Percentiles rank a stretch among this genome's conserved stretches.
Evolutionary conservation across 2,888 invertebrate genomes (phyloP).

Genomic region (Macrophya alboannulata): DNA sequence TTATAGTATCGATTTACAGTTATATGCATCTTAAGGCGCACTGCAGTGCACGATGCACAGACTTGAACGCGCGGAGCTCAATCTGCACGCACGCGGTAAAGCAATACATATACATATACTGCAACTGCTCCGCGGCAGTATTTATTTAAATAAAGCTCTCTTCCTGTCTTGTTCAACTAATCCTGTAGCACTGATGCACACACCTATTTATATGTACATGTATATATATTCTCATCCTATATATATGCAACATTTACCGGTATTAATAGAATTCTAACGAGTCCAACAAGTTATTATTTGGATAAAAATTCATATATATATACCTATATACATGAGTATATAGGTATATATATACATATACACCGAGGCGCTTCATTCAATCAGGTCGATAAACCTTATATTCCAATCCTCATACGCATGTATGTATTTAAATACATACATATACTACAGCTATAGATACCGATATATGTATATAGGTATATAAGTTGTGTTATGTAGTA

Average conservation of each 20-base stretch:
- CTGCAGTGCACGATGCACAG: neutral
- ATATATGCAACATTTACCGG: neutral
- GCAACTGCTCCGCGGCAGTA: neutral
- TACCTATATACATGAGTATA: neutral
- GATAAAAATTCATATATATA: neutral
- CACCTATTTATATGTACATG: neutral
- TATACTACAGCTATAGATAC: neutral
- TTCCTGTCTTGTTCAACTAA: conserved; percentile 16
- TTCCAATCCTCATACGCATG: neutral
- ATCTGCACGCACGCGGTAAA: neutral
- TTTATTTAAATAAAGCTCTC: conserved; percentile 24
- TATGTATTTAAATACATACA: neutral
- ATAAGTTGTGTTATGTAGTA: neutral
- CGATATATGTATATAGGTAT: neutral
- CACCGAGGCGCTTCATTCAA: neutral
- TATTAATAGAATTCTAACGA: conserved; percentile 45
- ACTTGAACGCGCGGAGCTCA: neutral
- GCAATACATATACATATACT: neutral
- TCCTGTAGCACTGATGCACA: neutral
- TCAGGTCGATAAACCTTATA: conserved; percentile 22
- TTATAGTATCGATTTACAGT: conserved; percentile 9
- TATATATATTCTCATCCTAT: neutral
- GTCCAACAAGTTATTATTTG: conserved; percentile 21
- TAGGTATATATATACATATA: neutral
- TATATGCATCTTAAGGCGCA: conserved; percentile 1